Conservation (phyloP, 2,797 vertebrate species). For the Coendou prehensilis region DNA sequence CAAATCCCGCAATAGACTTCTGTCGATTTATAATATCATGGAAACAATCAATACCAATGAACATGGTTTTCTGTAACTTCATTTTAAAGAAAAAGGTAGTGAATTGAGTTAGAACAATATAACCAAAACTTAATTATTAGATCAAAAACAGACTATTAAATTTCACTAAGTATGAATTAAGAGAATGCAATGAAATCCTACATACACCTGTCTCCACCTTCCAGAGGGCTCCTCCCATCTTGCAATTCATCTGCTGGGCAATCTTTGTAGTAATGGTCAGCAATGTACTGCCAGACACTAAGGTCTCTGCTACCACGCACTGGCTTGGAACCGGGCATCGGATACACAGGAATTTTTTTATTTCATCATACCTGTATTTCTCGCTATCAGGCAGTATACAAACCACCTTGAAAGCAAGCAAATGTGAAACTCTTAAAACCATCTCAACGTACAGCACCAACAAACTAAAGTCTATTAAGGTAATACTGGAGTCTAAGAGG, state of each 20-base stretch:
- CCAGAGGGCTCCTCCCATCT: constrained; percentile 94
- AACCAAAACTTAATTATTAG: not conserved
- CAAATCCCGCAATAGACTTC: constrained; percentile 92
- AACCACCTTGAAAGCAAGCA: constrained; percentile 88
- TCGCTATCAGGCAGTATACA: constrained; percentile 90
- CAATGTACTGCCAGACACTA: constrained; percentile 85
- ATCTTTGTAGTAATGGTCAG: constrained; percentile 92
- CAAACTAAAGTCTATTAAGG: not conserved
- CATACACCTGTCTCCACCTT: constrained; percentile 91
- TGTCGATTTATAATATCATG: constrained; percentile 89
- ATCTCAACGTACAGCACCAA: not conserved
- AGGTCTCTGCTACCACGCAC: constrained; percentile 90
- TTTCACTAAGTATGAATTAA: not conserved
- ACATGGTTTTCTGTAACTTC: constrained; percentile 92
- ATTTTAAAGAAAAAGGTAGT: constrained; percentile 38
- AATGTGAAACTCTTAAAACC: not conserved
- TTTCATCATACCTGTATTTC: constrained; percentile 91
- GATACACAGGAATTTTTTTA: constrained; percentile 93
- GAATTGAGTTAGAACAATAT: not conserved
- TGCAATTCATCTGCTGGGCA: constrained; percentile 92
- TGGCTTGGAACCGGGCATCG: constrained; percentile 92
- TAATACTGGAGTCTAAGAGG: not conserved
- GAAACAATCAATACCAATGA: constrained; percentile 93
- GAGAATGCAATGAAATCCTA: not conserved
- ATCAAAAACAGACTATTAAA: not conserved